A percentile compares a stretch with the other conserved stretches of the same genome.
These are phyloP conservation scores for Pseudopipra pipra DNA, from an alignment of 2,113 vertebrate species.

Conservation along the genomic window DNA sequence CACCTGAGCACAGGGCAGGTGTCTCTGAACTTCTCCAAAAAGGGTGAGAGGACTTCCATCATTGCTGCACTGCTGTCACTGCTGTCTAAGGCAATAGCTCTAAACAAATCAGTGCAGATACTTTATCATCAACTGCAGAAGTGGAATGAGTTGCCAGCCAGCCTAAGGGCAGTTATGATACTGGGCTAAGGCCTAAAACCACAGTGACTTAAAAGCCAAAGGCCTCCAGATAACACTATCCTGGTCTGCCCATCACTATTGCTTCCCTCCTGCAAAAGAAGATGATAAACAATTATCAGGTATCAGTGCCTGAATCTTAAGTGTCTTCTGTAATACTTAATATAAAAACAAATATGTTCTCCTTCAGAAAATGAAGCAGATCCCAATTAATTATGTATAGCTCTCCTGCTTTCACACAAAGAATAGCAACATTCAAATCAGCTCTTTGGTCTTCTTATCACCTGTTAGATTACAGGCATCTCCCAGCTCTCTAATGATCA, in stretches of 20 bases:
- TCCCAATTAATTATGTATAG: conserved; percentile 63
- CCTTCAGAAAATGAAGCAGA: conserved; percentile 65
- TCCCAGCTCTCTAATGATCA: conserved; percentile 22
- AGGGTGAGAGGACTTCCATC: not conserved
- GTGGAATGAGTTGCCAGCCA: not conserved
- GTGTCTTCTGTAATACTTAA: conserved; percentile 55
- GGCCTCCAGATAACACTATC: not conserved
- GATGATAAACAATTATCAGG: conserved; percentile 17
- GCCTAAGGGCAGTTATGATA: not conserved
- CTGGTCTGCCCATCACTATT: not conserved
- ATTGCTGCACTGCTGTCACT: not conserved
- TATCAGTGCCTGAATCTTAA: conserved; percentile 54
- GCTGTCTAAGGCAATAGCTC: not conserved
- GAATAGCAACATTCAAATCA: conserved; percentile 41
- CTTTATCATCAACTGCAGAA: not conserved
- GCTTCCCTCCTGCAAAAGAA: not conserved
- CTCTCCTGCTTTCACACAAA: conserved; percentile 12
- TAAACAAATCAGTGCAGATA: not conserved
- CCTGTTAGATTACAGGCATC: conserved; percentile 54
- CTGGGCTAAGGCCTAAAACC: not conserved
- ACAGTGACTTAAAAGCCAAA: not conserved
- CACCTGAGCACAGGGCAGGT: accelerated
- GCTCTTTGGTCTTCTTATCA: conserved; percentile 5
- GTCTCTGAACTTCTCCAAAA: not conserved
- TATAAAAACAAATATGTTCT: conserved; percentile 59